Evolutionary conservation across 2,113 vertebrate species (phyloP).

Genomic region (Sarotherodon lohbergeri): DNA sequence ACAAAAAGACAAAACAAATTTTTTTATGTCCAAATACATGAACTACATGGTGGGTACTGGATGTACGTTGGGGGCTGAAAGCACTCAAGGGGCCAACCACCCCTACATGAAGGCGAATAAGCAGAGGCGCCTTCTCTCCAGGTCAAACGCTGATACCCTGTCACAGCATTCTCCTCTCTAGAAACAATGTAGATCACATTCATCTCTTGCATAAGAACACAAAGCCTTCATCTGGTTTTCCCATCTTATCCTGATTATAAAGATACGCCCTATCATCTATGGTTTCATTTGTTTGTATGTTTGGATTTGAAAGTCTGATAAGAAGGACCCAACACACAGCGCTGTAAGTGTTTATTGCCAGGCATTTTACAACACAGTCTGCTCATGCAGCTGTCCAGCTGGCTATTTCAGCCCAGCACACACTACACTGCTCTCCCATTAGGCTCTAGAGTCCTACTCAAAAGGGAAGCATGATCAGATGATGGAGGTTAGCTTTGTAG

Average conservation of each 20-base stretch:
- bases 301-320: neutral
- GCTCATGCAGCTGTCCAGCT: no score
- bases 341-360: neutral
- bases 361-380: neutral
- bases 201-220: neutral
- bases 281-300: neutral
- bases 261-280: neutral
- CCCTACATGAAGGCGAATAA: neutral
- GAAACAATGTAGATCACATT: neutral
- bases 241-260: neutral
- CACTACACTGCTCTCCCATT: neutral
- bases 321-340: neutral
- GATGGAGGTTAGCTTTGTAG: neutral
- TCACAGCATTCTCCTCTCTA: neutral
- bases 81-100: neutral
- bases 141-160: neutral
- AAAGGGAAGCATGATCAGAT: neutral
- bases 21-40: neutral
- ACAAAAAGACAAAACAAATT: neutral
- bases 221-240: neutral
- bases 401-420: neutral
- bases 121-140: neutral
- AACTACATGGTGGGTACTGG: neutral
- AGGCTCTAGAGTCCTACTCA: neutral
- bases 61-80: neutral